Conservation (phyloP, 2,113 vertebrate genomes). For the Chionis minor region DNA sequence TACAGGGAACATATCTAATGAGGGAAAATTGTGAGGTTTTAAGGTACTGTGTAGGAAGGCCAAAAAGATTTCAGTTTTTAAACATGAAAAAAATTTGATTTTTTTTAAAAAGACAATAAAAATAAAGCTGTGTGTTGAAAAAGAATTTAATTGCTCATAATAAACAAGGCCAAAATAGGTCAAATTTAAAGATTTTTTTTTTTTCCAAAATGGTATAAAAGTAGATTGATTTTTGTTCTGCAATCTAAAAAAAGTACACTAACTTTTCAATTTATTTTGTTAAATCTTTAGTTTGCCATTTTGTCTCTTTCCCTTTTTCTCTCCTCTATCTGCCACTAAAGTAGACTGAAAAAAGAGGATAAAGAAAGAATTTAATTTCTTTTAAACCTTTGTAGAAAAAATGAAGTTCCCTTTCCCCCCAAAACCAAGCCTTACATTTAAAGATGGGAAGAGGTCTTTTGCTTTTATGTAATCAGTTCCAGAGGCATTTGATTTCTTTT, state of each 20-base stretch:
- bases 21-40: background rate
- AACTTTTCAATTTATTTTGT: background rate
- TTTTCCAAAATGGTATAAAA: background rate
- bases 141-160: background rate
- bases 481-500: background rate
- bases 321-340: background rate
- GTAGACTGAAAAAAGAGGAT: background rate
- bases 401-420: background rate
- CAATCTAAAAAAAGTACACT: background rate
- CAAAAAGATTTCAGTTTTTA: background rate
- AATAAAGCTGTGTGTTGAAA: background rate
- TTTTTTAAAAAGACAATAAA: background rate
- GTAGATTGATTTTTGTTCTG: background rate
- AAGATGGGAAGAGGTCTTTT: background rate
- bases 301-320: background rate
- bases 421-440: background rate
- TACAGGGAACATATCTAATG: background rate
- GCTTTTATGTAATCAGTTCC: background rate
- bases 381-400: background rate
- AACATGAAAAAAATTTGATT: background rate
- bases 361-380: background rate
- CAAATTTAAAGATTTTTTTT: background rate
- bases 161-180: background rate
- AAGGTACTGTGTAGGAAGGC: background rate
- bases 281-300: background rate